phyloP scores from a whole-genome alignment of 35 echinoderm and acorn worm species.

The Heliocidaris erythrogramma region DNA sequence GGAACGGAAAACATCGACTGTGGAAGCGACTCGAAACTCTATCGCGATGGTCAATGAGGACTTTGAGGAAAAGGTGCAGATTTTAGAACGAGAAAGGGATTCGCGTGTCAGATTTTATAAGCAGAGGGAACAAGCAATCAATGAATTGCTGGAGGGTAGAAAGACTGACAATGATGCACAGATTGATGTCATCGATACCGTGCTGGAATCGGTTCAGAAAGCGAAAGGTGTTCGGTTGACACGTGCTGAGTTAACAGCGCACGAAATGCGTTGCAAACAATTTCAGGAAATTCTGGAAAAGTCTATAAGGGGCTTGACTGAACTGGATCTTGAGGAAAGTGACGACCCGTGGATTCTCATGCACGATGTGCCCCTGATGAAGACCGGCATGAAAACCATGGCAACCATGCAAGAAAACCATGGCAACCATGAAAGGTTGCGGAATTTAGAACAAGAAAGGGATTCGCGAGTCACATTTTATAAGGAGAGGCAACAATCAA shows the following conservation, averaged over 20 bases:
- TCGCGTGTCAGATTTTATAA: not conserved
- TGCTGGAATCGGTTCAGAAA: not conserved
- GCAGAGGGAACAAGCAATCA: slow-evolving; percentile 8
- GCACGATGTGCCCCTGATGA: not conserved
- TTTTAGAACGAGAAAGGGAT: not conserved
- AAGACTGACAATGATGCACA: not conserved
- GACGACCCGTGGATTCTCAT: not conserved
- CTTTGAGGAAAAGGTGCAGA: not conserved
- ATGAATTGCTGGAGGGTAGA: not conserved
- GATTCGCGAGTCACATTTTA: not conserved
- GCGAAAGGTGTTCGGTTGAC: not conserved
- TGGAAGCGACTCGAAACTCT: not conserved
- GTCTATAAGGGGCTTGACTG: not conserved
- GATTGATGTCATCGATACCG: not conserved
- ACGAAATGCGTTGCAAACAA: not conserved
- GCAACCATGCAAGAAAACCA: slow-evolving; percentile 14
- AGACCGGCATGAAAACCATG: not conserved
- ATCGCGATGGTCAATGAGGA: not conserved
- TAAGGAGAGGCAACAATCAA: not conserved
- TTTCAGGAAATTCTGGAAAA: not conserved
- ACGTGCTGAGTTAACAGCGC: not conserved
- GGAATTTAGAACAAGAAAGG: not conserved
- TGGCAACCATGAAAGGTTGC: not conserved
- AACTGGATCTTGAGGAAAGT: not conserved
- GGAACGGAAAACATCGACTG: not conserved